Base-by-base conservation (phyloP, 1,140 invertebrate genomes). In the Rhynchophorus ferrugineus region DNA sequence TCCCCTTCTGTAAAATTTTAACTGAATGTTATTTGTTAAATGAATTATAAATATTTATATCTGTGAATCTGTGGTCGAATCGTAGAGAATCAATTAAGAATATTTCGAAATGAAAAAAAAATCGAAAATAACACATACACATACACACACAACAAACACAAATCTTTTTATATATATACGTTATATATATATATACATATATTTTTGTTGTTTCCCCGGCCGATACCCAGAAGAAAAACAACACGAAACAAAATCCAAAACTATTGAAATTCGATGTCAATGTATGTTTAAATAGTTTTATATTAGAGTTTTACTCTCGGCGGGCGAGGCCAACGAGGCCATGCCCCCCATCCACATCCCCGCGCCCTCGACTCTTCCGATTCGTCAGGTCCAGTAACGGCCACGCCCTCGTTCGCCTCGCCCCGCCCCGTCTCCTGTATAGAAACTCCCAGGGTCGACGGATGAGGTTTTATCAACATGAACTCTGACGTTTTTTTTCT, bases 21-120 rank as follows among this genome's bases (percentile, higher is more conserved):
- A 65, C 57, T 67, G 63, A 67, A 67, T 67, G 63, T 67, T 67
- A 66, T 63, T 67, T 67, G 65, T 67, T 67, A 43, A 66, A 65
- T 65, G 64, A 64, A 63, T 63, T 63, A 62, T 64, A 63, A 53
- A 65, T 66, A 65, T 62, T 62, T 67, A 64, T 67, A 64, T 58
- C 56, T 62, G 61, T 63, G 58, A 54, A 49, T 58, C 44, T 55
- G 53, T 57, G 54, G 60, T 57, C 60, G 58, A 56, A 51, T 50
- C 29, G 47, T 55, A 60, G 54, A 60, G 50, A 47, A 36, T 19
- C 33, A 29, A 35, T 34, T n/a, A 51, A 51, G 20, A 41, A 18
- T 41, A 41, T 41, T 41, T 20, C 22, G 11, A 46, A 52, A 19
- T 44, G 9, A 18, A 35, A 21, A 29, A 35, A 43, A 33, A 44